phyloP scores from a whole-genome alignment of 2,113 vertebrate genomes.

The Spea multiplicata region DNA sequence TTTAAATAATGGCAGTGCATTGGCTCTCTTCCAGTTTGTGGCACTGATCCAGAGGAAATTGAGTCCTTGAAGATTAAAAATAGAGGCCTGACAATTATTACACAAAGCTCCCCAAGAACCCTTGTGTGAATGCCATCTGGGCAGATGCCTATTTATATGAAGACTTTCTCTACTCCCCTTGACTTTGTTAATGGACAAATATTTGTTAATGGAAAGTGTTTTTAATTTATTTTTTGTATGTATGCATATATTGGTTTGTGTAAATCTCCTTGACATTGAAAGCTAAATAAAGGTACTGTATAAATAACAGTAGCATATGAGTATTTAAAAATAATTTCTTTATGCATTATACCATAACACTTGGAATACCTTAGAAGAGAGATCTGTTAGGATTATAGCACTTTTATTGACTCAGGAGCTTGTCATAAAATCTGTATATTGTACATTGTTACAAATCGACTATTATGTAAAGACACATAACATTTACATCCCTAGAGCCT shows the following conservation, averaged over 20 bases:
- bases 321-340: too few species aligned
- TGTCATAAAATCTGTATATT: too few species aligned
- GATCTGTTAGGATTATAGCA: too few species aligned
- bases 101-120: not conserved
- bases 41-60: not conserved
- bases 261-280: too few species aligned
- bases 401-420: too few species aligned
- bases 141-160: not conserved
- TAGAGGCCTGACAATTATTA: not conserved
- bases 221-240: not conserved
- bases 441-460: too few species aligned
- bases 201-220: not conserved
- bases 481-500: too few species aligned
- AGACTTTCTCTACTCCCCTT: not conserved
- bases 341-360: too few species aligned
- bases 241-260: not conserved
- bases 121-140: not conserved
- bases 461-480: too few species aligned
- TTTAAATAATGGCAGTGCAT: not conserved
- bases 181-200: not conserved
- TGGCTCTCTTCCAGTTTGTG: not conserved
- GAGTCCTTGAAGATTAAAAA: conserved; percentile 5
- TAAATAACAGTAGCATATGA: too few species aligned
- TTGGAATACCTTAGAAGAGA: too few species aligned
- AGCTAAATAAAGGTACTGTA: too few species aligned